Conservation (phyloP, 53 echinoderm and acorn worm species). For the Henricia sp. region DNA sequence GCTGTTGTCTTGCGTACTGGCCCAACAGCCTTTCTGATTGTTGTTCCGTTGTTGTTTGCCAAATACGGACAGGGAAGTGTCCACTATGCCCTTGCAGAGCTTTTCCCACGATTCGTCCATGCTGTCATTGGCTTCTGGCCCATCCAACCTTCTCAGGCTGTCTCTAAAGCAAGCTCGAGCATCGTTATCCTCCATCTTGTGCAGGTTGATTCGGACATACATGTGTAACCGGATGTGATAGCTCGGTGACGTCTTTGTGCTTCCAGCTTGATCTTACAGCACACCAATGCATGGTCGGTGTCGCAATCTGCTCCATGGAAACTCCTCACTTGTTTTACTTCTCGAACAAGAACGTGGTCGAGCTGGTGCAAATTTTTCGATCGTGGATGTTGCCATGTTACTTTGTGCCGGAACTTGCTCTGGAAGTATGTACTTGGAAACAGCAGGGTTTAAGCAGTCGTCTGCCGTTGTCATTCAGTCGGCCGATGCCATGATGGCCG, state of each 20-base stretch:
- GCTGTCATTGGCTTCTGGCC: background rate
- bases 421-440: constrained; percentile 47
- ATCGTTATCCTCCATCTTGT: too few species aligned
- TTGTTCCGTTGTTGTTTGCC: background rate
- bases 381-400: constrained; percentile 55
- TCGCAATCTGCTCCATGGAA: constrained; percentile 29
- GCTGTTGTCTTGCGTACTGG: background rate
- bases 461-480: constrained; percentile 66
- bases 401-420: constrained; percentile 39
- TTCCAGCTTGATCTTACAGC: constrained; percentile 3
- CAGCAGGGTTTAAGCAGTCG: constrained; percentile 45
- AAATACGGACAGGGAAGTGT: constrained; percentile 15
- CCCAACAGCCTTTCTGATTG: constrained; percentile 14
- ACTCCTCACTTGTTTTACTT: background rate
- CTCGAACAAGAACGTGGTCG: constrained; percentile 21
- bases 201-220: too few species aligned
- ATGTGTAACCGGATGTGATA: too few species aligned
- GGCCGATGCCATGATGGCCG: constrained; percentile 51
- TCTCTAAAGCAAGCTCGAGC: too few species aligned
- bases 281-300: constrained; percentile 33
- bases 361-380: constrained; percentile 61
- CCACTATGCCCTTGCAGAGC: constrained; percentile 17
- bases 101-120: background rate
- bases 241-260: constrained; percentile 3
- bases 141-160: too few species aligned